A percentile compares a stretch with the other conserved stretches of the same genome.
phyloP scores from a whole-genome alignment of 2,797 vertebrate species.

The Paramormyrops hopkinsi region DNA sequence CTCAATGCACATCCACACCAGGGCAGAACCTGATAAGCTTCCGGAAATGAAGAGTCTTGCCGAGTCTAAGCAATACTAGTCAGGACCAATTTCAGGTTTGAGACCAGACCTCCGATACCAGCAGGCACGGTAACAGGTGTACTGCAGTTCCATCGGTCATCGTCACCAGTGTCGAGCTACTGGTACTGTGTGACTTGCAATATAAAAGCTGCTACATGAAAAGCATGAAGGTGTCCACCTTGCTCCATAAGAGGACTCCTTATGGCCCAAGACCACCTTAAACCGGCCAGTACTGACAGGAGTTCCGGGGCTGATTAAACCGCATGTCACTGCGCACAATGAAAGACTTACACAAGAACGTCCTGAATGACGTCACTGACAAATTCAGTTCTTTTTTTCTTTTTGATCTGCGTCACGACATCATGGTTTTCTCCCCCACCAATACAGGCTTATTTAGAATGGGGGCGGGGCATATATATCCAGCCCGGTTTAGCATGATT shows the following conservation, averaged over 20 bases:
- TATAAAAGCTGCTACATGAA: neutral
- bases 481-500: neutral
- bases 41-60: neutral
- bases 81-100: neutral
- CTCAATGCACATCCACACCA: neutral
- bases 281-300: neutral
- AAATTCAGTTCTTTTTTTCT: neutral
- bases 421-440: neutral
- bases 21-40: neutral
- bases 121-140: neutral
- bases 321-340: conserved; percentile 21
- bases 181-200: neutral
- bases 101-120: neutral
- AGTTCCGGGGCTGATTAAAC: neutral
- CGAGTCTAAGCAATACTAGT: neutral
- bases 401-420: neutral
- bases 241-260: neutral
- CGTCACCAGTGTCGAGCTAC: neutral
- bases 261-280: neutral
- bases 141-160: neutral
- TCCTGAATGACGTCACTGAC: neutral
- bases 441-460: neutral
- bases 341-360: neutral
- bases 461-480: neutral
- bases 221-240: neutral